Evolutionary conservation across 2,113 vertebrate species (phyloP), one percentile per base, ranked within the genome.

Genomic region (Ptilorrhoa leucosticta): DNA sequence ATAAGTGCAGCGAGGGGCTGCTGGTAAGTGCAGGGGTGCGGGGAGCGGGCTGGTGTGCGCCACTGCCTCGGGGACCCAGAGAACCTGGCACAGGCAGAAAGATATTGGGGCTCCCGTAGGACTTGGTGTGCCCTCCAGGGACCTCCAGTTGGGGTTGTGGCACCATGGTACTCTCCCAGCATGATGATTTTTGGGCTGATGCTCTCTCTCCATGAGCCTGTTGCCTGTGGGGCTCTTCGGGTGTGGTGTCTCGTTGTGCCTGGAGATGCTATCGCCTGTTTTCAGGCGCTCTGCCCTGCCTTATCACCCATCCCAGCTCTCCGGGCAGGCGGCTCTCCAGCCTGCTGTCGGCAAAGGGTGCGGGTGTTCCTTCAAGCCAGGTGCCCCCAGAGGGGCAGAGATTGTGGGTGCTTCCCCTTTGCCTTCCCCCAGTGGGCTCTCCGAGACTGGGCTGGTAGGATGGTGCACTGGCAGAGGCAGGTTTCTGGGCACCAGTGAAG

Each of bases 1-100:
- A 98, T 90, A 98, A 98, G 90, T 97, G 97, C 94, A 97, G 87
- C 6, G 97, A 97, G 89, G 96, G 97, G 65, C 84, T 98, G 70
- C 95, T 98, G 97, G 97, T 98, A 94, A 98, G 97, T 96, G 75
- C 81, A 2, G 19, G 60, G 84, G 40, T 11, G 1, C 0, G 17
- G 76, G 50, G 71, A 56, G 33, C 0, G 50, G 75, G 63, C 58
- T 95, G 72, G 19, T 18, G 2, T 37, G 76, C 2, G 33, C 12
- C 39, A 17, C 33, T 63, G 54, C 37, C 9, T 28, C 0, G 1
- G 35, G 58, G 24, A 47, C 23, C 18, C 2, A 1, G 60, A 66
- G 45, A 42, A 30, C 12, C 8, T 4, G 0, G 30, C 0, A 0
- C 50, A 39, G 19, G 44, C 54, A 63, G 30, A 13, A 4, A 44